Evolutionary conservation across 1,140 invertebrate genomes (phyloP), one percentile per base, ranked within the genome.

Genomic region (Psilanteris sp.): DNA sequence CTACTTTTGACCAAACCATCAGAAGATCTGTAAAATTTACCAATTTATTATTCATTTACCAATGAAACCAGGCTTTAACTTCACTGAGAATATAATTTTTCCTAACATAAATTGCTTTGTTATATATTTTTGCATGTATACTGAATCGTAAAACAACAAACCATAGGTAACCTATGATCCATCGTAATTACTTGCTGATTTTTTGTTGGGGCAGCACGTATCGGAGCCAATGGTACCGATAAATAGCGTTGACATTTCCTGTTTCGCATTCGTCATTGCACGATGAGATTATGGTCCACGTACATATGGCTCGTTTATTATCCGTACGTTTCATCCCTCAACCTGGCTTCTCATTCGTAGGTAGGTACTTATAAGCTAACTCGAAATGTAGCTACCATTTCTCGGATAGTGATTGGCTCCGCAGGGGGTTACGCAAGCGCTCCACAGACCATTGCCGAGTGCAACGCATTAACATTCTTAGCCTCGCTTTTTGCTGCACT

Each of bases 341-440:
- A 76, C 73, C 71, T 75, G 61, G 55, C 54, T 54, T 73, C 64
- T 68, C 59, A 50, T 64, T 78, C 62, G 71, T 64, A 66, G 70
- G 10, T 39, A 70, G 64, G 64, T 61, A 74, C 59, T 77, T 76
- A 71, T 78, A 77, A 83, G 83, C 79, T 80, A 83, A 83, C 79
- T 86, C 26, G 68, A 81, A 77, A 78, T 77, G 73, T 79, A 82
- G 83, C 85, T 85, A 87, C 85, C 84, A 86, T 85, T 85, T 87
- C 85, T 87, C 80, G 83, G 80, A 79, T 81, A 82, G 84, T 87
- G 84, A 86, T 87, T 87, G 85, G 82, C 85, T 85, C 85, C 61
- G 83, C 85, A 62, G 85, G 85, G 84, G 85, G 84, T 84, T 82
- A 80, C 81, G 80, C 84, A 84, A 79, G 82, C 83, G 81, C 75